Evolutionary conservation across 2,113 vertebrate species (phyloP).

Genomic region (Hippocampus abdominalis): DNA sequence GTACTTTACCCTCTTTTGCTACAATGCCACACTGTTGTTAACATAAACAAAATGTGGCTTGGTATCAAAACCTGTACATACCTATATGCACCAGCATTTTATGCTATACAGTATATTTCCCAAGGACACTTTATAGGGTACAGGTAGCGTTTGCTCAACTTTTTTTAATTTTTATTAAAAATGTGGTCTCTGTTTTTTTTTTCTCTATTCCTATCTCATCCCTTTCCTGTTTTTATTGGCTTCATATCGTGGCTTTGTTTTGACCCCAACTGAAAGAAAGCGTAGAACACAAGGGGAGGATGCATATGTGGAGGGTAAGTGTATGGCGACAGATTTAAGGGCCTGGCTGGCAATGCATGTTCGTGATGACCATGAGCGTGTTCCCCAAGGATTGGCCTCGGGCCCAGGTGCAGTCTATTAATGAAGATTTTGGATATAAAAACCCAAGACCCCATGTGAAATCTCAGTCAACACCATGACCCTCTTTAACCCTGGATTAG

Average conservation of each 20-base stretch:
- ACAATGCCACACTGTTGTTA: too few species aligned
- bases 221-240: constrained; percentile 55
- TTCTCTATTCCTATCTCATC: constrained; percentile 56
- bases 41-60: too few species aligned
- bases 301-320: constrained; percentile 49
- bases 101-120: too few species aligned
- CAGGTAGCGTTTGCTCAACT: too few species aligned
- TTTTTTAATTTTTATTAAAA: too few species aligned
- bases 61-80: too few species aligned
- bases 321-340: constrained; percentile 60
- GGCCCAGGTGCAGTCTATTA: constrained; percentile 71
- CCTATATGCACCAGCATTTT: too few species aligned
- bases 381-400: constrained; percentile 51
- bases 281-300: constrained; percentile 24
- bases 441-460: constrained; percentile 56
- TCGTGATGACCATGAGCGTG: constrained; percentile 38
- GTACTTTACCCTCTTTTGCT: too few species aligned
- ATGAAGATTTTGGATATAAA: constrained; percentile 60
- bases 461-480: constrained; percentile 70
- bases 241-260: constrained; percentile 39
- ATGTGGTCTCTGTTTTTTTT: too few species aligned
- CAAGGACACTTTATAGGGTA: too few species aligned
- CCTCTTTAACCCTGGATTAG: constrained; percentile 73
- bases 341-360: constrained; percentile 15
- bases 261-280: constrained; percentile 46